Percentiles rank a stretch among this genome's conserved stretches.
Conservation (phyloP, 2,888 invertebrate species). For the Dryocosmus kuriphilus region DNA sequence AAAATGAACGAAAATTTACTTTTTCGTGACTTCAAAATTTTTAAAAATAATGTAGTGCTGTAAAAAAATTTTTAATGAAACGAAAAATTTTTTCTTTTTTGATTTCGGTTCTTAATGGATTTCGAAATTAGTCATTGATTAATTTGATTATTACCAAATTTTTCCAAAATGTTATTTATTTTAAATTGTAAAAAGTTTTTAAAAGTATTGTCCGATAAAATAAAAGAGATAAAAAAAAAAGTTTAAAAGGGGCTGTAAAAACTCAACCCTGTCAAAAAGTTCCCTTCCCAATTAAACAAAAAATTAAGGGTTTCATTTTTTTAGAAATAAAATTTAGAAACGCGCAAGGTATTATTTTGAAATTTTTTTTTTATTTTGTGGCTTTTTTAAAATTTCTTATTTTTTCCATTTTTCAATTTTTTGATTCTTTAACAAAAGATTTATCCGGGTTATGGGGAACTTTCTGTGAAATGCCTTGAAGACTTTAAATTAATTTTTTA, state of each 20-base stretch:
- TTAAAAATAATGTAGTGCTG: neutral
- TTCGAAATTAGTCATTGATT: neutral
- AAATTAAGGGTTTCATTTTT: neutral
- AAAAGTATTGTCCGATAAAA: constrained; percentile 13
- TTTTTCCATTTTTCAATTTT: too few species aligned
- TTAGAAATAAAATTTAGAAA: too few species aligned
- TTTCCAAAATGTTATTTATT: neutral
- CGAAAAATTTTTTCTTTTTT: neutral
- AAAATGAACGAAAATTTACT: neutral
- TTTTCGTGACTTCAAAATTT: neutral
- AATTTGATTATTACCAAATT: neutral
- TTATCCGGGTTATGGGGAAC: too few species aligned
- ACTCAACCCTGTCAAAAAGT: neutral
- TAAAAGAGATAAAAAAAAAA: constrained; percentile 3
- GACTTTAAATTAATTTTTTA: too few species aligned
- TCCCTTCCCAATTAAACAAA: neutral
- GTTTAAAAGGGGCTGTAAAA: neutral
- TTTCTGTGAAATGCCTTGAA: too few species aligned
- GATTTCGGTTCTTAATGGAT: neutral
- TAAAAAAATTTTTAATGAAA: neutral
- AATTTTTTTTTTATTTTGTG: too few species aligned
- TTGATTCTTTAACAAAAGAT: too few species aligned
- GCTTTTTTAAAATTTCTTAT: too few species aligned
- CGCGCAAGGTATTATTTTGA: too few species aligned
- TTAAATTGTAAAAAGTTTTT: neutral